A percentile compares a stretch with the other conserved stretches of the same genome.
phyloP scores from a whole-genome alignment of 1,140 invertebrate genomes.

The Carcinoscorpius rotundicauda region DNA sequence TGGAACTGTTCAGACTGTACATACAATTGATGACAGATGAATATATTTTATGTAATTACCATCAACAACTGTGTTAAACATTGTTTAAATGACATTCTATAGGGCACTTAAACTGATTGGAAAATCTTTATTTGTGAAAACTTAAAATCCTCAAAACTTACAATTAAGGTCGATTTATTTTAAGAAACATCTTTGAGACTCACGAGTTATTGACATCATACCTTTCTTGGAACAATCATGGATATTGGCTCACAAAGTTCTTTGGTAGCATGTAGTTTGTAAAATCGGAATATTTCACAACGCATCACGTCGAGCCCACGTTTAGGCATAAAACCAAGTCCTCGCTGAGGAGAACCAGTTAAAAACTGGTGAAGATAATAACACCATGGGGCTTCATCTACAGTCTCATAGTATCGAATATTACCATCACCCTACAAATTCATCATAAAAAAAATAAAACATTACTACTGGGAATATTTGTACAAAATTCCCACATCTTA shows the following conservation, averaged over 20 bases:
- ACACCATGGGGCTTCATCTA: slow-evolving; percentile 65
- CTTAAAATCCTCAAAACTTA: too few species aligned
- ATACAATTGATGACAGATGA: too few species aligned
- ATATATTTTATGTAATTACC: too few species aligned
- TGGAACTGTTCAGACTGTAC: slow-evolving; percentile 56
- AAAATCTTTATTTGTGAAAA: too few species aligned
- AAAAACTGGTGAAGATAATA: slow-evolving; percentile 84
- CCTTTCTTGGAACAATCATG: slow-evolving; percentile 86
- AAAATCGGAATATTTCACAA: slow-evolving; percentile 85
- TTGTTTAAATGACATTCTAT: too few species aligned
- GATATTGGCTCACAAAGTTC: slow-evolving; percentile 79
- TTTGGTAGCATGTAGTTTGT: slow-evolving; percentile 77
- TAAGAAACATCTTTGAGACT: too few species aligned
- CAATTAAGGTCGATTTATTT: too few species aligned
- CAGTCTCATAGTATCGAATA: slow-evolving; percentile 87
- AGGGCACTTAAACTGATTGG: too few species aligned
- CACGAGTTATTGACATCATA: slow-evolving; percentile 21
- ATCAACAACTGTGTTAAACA: too few species aligned
- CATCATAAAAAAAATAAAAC: too few species aligned
- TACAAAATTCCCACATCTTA: too few species aligned
- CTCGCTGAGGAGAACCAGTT: slow-evolving; percentile 77
- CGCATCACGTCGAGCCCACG: slow-evolving; percentile 61
- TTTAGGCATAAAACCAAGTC: slow-evolving; percentile 85
- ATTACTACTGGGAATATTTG: too few species aligned
- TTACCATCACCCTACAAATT: slow-evolving; percentile 68